Evolutionary conservation across 2,797 vertebrate genomes (phyloP).

Genomic region (Pempheris klunzingeri): DNA sequence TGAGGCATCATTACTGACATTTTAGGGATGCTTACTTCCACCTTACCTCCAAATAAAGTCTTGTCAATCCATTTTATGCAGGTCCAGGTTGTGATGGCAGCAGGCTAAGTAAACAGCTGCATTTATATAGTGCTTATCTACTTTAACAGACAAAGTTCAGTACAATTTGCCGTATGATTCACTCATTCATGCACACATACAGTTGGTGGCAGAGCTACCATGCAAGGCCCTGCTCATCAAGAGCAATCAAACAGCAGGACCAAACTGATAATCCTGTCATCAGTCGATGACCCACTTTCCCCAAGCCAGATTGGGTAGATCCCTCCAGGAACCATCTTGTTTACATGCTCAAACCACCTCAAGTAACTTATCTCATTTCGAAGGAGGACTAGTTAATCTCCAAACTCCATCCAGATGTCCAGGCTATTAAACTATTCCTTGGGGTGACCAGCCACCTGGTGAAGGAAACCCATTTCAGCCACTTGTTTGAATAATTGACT

Average conservation of each 20-base stretch:
- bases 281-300: neutral
- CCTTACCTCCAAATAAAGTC: slow-evolving; percentile 11
- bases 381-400: neutral
- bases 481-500: neutral
- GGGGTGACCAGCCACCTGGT: neutral
- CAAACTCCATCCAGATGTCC: neutral
- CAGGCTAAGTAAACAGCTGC: neutral
- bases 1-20: neutral
- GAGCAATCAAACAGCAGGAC: too few species aligned
- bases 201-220: too few species aligned
- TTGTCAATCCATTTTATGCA: slow-evolving; percentile 2
- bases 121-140: neutral
- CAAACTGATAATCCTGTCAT: slow-evolving; percentile 11
- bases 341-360: neutral
- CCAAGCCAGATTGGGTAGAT: slow-evolving; percentile 21
- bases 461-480: neutral
- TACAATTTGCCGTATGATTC: too few species aligned
- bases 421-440: neutral
- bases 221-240: too few species aligned
- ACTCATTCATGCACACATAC: neutral
- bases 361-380: neutral
- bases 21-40: neutral
- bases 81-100: neutral
- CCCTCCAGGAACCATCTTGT: neutral
- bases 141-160: neutral